Base-by-base conservation (phyloP, 2,888 invertebrate genomes). In the Folsomia manolachei region DNA sequence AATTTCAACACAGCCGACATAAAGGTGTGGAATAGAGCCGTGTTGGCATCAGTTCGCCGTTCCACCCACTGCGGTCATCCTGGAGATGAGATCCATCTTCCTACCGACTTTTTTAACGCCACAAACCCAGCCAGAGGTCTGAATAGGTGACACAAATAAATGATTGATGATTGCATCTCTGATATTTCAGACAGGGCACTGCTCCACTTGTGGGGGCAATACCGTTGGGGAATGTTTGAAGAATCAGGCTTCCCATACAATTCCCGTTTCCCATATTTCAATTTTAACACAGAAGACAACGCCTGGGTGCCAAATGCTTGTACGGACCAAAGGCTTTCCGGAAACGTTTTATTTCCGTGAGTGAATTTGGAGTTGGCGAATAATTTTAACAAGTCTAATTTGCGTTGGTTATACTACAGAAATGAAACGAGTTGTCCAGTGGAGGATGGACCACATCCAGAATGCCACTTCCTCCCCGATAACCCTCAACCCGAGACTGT, bases 161-260 rank as follows among this genome's bases (percentile, higher is more conserved):
- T n/a, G n/a, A n/a, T n/a, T n/a, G n/a, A n/a, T n/a, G 56, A 27
- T 18, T 27, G n/a, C n/a, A 64, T 24, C 14, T 21, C 23, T 67
- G 9, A 21, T 25, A 23, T 18, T 56, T 1, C 26, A 70, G 70
- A 63, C 19, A 70, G 63, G 63, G 1, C 70, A 7, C 52, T 70
- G 9, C 70, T 70, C 26, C 70, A 63, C 27, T 52, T 25, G n/a
- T 70, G 63, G 63, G 63, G 63, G 9, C 21, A 52, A 25, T 53
- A 52, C 25, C 70, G 70, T 7, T 70, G 70, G 70, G 70, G 70
- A 19, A 63, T 63, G 7, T 70, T 70, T 52, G 52, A 63, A 19
- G 70, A 70, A 52, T 24, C 18, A 1, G 70, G 70, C 9, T 63
- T 39, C 25, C 24, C 21, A 1, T 18, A 39, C 1, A 63, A 70